Conservation (phyloP, 2,888 invertebrate species). For the Caenorhabditis auriculariae region DNA sequence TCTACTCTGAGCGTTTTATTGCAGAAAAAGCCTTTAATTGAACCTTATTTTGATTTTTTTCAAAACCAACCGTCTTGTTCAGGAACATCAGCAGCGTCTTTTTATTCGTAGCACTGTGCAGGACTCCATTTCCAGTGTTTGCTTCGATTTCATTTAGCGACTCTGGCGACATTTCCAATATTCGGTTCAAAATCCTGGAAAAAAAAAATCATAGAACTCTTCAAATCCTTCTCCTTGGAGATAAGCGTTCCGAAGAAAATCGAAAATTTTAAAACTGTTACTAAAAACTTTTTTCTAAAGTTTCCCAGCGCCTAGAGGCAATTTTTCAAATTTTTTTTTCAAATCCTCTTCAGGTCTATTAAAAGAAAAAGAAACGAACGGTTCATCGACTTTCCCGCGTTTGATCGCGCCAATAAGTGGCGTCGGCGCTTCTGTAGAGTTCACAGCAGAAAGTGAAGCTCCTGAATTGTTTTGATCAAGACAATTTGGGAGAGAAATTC, state of each 20-base stretch:
- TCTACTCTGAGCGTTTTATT: constrained; percentile 27
- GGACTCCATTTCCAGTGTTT: constrained; percentile 35
- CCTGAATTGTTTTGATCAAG: constrained; percentile 2
- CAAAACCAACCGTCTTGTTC: constrained; percentile 24
- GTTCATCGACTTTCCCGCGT: constrained; percentile 27
- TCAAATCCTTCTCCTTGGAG: neutral
- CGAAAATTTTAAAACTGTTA: neutral
- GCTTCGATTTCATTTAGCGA: constrained; percentile 28
- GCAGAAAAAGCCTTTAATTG: constrained; percentile 17
- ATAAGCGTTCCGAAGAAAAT: neutral
- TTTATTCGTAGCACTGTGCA: constrained; percentile 32
- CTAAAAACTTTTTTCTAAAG: too few relatives aligned
- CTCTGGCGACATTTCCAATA: constrained; percentile 31
- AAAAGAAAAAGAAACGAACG: constrained; percentile 1
- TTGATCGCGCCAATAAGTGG: constrained; percentile 36
- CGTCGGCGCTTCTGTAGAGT: constrained; percentile 8
- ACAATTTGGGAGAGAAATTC: neutral
- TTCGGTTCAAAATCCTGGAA: constrained; percentile 18
- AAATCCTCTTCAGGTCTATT: neutral
- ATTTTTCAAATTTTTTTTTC: neutral
- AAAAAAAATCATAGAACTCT: neutral
- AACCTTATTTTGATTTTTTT: constrained; percentile 18
- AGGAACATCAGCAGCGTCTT: constrained; percentile 26
- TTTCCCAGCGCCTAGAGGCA: too few relatives aligned
- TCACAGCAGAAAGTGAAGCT: constrained; percentile 13